Evolutionary conservation across 2,113 vertebrate species (phyloP), one percentile per base, ranked within the genome.

Genomic region (Larimichthys polyactis): DNA sequence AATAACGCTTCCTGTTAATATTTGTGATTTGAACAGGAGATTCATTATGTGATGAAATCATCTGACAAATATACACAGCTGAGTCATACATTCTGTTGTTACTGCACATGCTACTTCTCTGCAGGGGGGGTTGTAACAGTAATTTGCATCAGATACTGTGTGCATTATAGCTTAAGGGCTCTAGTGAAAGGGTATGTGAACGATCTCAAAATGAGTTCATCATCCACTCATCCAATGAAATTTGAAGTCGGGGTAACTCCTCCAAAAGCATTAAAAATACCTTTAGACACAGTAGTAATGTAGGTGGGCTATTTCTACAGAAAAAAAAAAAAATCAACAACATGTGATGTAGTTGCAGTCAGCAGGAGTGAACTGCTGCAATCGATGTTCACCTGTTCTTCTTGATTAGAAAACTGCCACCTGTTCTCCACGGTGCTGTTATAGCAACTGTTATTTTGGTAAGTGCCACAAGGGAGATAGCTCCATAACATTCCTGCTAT

Each of bases 401-500:
- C 82, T 79, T 90, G 87, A 93, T 93, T 89, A 79, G 79, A 86
- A 91, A 89, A 76, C 87, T 87, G 79, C 62, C 87, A 92, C 86
- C 75, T 87, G 80, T 76, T 92, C 93, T 89, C 87, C 10, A 71
- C 63, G 81, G 81, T 81, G 78, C 80, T 81, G 78, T 91, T 92
- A 91, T 77, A 83, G 83, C 84, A 80, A 82, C 68, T 83, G 82
- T 76, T 78, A 82, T 85, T 90, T 85, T 75, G 83, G 85, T 87
- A 75, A 84, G 68, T 81, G 79, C 86, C 85, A 89, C 55, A 67
- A 77, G 84, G 72, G 78, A 71, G 76, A 75, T 70, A 43, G 57
- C 60, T 73, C 71, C 68, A 74, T 82, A 73, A 79, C 58, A 62
- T 73, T 71, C 57, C 75, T 32, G 63, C 79, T 55, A 73, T 82